phyloP scores from a whole-genome alignment of 2,888 invertebrate species.

The Apodemia duryi region DNA sequence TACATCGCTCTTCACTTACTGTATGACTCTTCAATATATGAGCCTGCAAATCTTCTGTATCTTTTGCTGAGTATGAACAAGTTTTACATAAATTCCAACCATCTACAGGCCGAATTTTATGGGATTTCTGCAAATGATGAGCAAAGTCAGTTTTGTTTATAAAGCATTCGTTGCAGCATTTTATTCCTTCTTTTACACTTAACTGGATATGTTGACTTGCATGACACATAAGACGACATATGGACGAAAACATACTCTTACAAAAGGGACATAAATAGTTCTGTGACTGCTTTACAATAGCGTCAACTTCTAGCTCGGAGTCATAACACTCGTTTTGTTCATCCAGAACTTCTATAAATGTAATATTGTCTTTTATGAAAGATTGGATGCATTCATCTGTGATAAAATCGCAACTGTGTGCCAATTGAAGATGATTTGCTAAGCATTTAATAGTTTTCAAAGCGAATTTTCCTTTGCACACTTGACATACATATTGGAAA shows the following conservation, averaged over 20 bases:
- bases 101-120: slow-evolving; percentile 32
- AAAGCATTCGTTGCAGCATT: slow-evolving; percentile 45
- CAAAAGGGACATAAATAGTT: slow-evolving; percentile 52
- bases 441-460: slow-evolving; percentile 37
- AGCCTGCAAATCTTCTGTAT: slow-evolving; percentile 25
- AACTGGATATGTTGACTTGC: slow-evolving; percentile 49
- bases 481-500: slow-evolving; percentile 51
- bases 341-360: slow-evolving; percentile 49
- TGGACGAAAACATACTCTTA: slow-evolving; percentile 47
- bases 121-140: slow-evolving; percentile 45
- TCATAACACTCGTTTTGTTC: slow-evolving; percentile 40
- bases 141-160: slow-evolving; percentile 41
- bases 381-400: slow-evolving; percentile 31
- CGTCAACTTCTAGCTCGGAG: slow-evolving; percentile 25
- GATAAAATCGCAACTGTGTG: slow-evolving; percentile 36
- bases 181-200: slow-evolving; percentile 37
- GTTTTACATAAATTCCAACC: slow-evolving; percentile 39
- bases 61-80: slow-evolving; percentile 41
- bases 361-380: slow-evolving; percentile 52
- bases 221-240: slow-evolving; percentile 49
- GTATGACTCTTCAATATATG: slow-evolving; percentile 26
- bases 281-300: slow-evolving; percentile 18
- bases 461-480: slow-evolving; percentile 39
- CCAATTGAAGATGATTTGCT: slow-evolving; percentile 40
- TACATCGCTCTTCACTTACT: slow-evolving; percentile 27